Evolutionary conservation across 2,113 vertebrate genomes (phyloP), one percentile per base, ranked within the genome.

Genomic region (Tachysurus vachellii): DNA sequence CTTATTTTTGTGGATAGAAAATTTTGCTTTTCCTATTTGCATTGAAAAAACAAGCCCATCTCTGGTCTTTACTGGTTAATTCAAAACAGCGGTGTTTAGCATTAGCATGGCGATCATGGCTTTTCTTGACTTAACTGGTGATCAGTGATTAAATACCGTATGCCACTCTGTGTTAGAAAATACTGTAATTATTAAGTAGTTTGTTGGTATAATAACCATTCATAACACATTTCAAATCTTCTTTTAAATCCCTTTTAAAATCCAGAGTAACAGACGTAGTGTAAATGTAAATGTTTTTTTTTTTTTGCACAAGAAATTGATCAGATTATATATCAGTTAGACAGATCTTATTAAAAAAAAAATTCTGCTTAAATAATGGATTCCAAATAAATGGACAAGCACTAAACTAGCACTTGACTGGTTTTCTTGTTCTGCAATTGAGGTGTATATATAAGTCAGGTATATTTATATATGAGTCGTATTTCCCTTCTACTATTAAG

Each of bases 21-120:
- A 26, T 19, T 71, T 3, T 42, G 1, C 71, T 75, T 75, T 83
- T 36, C 36, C 82, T 88, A 53, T 57, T 64, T 88, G 82, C 84
- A 75, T 88, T 89, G 54, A 53, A 66, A 75, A 75, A 75, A 26
- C 6, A 13, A 44, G 14, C 6, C 13, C 66, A 16, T 68, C 5
- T 5, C 4, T 36, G 12, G 13, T 42, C 36, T 42, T 4, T 71
- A 17, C 5, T 36, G 21, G 14, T 9, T 73, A 1, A 50, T 50
- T 76, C 50, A 76, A 26, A 42, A 70, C 28, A 70, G 31, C 8
- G 0, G 6, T 36, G 1, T 70, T 17, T 8, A 70, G 14, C 31
- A 70, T 17, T 70, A 36, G 5, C 16, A 70, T 19, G 31, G 36
- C 8, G 5, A 36, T 70, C 44, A 50, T 26, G 44, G n/a, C 44